Base-by-base conservation (phyloP, 2,888 invertebrate genomes). In the Aspidapion aeneum region DNA sequence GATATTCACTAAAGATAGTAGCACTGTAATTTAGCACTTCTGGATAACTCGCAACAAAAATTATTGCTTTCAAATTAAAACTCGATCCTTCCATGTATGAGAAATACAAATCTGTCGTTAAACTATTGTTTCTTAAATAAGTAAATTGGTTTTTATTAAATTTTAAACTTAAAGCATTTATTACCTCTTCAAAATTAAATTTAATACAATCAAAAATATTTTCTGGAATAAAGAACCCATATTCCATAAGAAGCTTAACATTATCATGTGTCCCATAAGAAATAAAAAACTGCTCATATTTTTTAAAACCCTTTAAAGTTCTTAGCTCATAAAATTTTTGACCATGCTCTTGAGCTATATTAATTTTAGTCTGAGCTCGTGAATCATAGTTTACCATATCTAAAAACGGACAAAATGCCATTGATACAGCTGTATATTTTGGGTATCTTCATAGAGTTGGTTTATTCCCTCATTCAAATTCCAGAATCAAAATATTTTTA, bases 311-410 rank as follows among this genome's bases (percentile, higher is more conserved):
- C 60, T 77, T 82, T 51, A 80, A 75, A 1, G 87, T 85, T 63
- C 74, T 77, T 48, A 89, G 82, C 73, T 83, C 80, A 75, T 86
- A 89, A 65, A 80, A 80, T 52, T 78, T 74, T 52, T 77, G 75
- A 1, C 74, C 70, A 49, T 74, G 67, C 7, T 65, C 20, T 68
- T 79, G 74, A 3, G 68, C 65, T 58, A 78, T 68, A 62, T 69
- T 64, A 12, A 83, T 83, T 21, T 78, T 74, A 1, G 90, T 89
- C 66, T 81, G 80, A 1, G 87, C 86, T 62, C 79, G 74, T 65
- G 85, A 83, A 61, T 89, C 88, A 75, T 96, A 96, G 82, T 96
- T 96, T 66, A 96, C 90, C 81, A 96, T 86, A 78, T 96, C 96
- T 64, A 96, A 82, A 76, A 90, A 93, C 0, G 96, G 96, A 66